These are phyloP conservation scores for Nibea albiflora DNA, from an alignment of 2,113 vertebrate genomes.

Conservation along the genomic window DNA sequence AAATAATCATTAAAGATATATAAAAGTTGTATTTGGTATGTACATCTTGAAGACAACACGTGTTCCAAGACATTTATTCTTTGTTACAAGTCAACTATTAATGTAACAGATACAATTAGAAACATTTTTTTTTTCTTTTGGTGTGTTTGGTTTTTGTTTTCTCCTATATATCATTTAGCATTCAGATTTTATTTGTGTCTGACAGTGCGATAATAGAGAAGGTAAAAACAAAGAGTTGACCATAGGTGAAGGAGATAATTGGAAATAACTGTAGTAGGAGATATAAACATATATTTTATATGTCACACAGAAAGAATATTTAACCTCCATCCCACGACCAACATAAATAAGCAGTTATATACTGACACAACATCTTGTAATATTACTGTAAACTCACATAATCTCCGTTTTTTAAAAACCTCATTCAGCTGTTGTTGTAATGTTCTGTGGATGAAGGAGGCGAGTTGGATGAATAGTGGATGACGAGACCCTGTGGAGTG, in stretches of 20 bases:
- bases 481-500: slow-evolving; percentile 44
- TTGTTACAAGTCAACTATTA: slow-evolving; percentile 2
- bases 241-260: not conserved
- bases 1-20: not conserved
- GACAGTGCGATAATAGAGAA: not conserved
- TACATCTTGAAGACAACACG: not conserved
- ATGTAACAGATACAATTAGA: not conserved
- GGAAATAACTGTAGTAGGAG: not conserved
- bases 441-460: slow-evolving; percentile 67
- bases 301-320: not conserved
- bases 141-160: not conserved
- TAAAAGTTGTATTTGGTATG: not conserved
- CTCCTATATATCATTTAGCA: not conserved
- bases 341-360: not conserved
- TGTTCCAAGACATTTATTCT: not conserved
- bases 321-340: not conserved
- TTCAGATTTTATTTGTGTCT: not conserved
- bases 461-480: slow-evolving; percentile 67
- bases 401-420: not conserved
- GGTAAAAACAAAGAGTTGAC: not conserved
- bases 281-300: not conserved
- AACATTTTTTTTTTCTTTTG: not conserved
- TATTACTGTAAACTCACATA: slow-evolving; percentile 3
- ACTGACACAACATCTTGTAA: not conserved
- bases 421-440: slow-evolving; percentile 25